These are phyloP conservation scores for Lagorchestes hirsutus DNA, from an alignment of 2,797 vertebrate species.

Conservation along the genomic window DNA sequence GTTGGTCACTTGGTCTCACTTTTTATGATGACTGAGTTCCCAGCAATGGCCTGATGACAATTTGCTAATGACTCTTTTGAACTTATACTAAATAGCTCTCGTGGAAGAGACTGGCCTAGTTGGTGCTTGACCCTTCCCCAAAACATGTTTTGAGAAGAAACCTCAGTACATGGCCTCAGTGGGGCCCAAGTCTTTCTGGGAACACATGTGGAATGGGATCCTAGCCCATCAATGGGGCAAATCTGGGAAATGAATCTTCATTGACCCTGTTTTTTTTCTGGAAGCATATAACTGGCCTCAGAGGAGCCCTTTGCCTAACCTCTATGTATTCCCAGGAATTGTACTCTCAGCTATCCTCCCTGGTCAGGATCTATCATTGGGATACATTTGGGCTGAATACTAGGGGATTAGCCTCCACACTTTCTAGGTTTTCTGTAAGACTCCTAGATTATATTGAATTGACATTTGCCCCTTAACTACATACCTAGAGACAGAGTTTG, in stretches of 20 bases:
- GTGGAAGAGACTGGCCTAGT: neutral
- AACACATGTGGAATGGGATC: neutral
- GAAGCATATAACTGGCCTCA: conserved; percentile 26
- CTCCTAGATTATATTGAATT: conserved; percentile 35
- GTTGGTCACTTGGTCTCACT: neutral
- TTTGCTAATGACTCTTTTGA: conserved; percentile 36
- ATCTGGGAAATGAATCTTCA: neutral
- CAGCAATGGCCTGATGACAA: conserved; percentile 32
- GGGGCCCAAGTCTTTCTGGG: conserved; percentile 1
- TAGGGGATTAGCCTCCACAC: neutral
- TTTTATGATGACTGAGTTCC: neutral
- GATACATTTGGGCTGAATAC: conserved; percentile 18
- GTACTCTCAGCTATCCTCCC: conserved; percentile 32
- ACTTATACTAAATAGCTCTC: neutral
- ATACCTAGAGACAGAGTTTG: conserved; percentile 2
- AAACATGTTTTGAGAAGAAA: neutral
- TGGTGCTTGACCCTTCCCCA: neutral
- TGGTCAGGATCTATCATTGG: conserved; percentile 16
- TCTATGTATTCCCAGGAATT: neutral
- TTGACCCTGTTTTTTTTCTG: neutral
- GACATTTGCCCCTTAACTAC: conserved; percentile 6
- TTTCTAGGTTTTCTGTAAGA: conserved; percentile 3
- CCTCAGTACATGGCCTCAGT: conserved; percentile 39
- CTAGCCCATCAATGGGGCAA: neutral
- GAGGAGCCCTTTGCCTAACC: conserved; percentile 17